Evolutionary conservation across 2,113 vertebrate species (phyloP).

Genomic region (Anseranas semipalmata): DNA sequence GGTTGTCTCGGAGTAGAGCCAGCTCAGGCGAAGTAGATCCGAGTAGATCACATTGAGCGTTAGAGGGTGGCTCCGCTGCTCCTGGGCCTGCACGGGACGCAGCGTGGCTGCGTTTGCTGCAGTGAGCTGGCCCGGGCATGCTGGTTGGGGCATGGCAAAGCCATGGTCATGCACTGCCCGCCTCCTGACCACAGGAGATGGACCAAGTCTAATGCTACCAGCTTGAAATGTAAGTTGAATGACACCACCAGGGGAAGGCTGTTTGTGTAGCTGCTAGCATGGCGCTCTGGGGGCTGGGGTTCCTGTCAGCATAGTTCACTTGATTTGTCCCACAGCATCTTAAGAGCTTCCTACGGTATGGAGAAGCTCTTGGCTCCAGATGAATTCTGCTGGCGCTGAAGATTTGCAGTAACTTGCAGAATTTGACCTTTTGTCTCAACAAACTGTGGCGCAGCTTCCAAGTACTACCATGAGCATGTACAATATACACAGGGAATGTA

Average conservation of each 20-base stretch:
- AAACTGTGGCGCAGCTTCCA: neutral
- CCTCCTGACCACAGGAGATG: neutral
- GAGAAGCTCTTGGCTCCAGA: neutral
- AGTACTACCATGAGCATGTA: neutral
- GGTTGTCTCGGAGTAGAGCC: neutral
- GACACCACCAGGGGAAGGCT: neutral
- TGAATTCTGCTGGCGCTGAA: neutral
- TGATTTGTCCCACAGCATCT: neutral
- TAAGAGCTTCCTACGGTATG: neutral
- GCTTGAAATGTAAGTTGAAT: neutral
- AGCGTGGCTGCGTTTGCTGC: neutral
- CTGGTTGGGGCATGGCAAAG: neutral
- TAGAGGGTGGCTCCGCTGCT: neutral
- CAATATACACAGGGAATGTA: neutral
- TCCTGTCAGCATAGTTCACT: neutral
- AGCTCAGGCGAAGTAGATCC: neutral
- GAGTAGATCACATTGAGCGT: neutral
- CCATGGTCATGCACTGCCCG: rapidly evolving
- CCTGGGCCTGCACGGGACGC: neutral
- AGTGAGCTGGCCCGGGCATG: neutral
- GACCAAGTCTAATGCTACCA: neutral
- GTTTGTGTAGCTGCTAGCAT: rapidly evolving
- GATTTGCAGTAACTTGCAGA: neutral
- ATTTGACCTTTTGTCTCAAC: slow-evolving; percentile 39
- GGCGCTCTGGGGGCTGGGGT: neutral